Evolutionary conservation across 2,113 vertebrate species (phyloP).

Genomic region (Erythrocercus mccallii): DNA sequence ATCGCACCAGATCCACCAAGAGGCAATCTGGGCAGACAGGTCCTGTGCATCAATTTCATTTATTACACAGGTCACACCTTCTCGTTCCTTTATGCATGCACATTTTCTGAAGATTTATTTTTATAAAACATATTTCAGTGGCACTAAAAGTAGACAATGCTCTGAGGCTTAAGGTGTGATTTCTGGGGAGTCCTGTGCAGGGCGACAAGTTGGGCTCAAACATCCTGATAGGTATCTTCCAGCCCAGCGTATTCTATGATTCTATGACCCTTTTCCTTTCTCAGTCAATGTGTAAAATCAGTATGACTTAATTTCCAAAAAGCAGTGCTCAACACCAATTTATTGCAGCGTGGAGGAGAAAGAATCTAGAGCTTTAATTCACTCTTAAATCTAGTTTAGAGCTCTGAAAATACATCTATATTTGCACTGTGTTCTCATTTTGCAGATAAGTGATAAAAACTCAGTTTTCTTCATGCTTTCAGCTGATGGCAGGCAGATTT

Average conservation of each 20-base stretch:
- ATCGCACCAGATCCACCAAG: neutral
- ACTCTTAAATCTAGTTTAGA: slow-evolving; percentile 8
- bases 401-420: slow-evolving; percentile 31
- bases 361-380: neutral
- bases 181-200: neutral
- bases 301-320: neutral
- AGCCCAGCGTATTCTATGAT: neutral
- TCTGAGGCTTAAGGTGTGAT: neutral
- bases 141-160: fast-evolving
- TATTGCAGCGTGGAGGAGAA: neutral
- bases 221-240: neutral
- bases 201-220: neutral
- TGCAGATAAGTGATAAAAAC: slow-evolving; percentile 17
- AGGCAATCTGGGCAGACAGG: neutral
- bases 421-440: neutral
- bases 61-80: neutral
- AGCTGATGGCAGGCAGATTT: slow-evolving; percentile 52
- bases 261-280: neutral
- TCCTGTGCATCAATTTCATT: neutral
- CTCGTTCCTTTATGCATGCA: neutral
- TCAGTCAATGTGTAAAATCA: neutral
- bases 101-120: neutral
- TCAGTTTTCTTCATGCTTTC: neutral
- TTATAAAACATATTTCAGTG: neutral
- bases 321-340: neutral